phyloP scores from a whole-genome alignment of 2,797 vertebrate genomes.

The Halcyon leucocephala region DNA sequence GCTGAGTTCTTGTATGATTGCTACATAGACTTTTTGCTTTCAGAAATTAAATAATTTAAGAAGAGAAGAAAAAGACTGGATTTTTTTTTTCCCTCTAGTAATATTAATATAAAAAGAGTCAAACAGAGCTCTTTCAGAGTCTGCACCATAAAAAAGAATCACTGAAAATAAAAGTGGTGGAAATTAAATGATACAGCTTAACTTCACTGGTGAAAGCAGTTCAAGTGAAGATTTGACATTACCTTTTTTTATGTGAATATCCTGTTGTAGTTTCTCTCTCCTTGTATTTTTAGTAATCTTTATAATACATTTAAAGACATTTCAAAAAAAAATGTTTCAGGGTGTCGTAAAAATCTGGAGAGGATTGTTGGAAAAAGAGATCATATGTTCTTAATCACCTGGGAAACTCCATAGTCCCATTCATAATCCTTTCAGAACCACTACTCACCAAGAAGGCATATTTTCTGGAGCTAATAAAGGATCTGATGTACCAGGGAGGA shows the following conservation, averaged over 20 bases:
- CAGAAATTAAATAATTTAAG: constrained; percentile 47
- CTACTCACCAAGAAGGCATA: not conserved
- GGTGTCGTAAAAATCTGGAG: not conserved
- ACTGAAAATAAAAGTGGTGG: not conserved
- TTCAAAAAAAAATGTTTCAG: not conserved
- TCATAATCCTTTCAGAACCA: not conserved
- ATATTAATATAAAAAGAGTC: not conserved
- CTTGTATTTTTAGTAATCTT: not conserved
- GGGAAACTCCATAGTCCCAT: not conserved
- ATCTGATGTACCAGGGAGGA: not conserved
- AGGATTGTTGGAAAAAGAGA: not conserved
- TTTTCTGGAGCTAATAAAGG: not conserved
- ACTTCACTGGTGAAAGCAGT: not conserved
- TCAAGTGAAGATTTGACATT: not conserved
- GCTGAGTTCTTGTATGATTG: constrained; percentile 29
- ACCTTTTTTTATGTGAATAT: not conserved
- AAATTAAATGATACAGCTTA: not conserved
- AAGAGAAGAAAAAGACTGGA: constrained; percentile 16
- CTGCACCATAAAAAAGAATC: not conserved
- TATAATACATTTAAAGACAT: not conserved
- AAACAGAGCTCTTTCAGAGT: not conserved
- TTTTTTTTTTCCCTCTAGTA: not conserved
- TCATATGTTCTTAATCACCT: not conserved
- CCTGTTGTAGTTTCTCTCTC: not conserved
- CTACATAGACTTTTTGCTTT: constrained; percentile 38